These are phyloP conservation scores for Schizothorax lantsangensis DNA, from an alignment of 2,797 vertebrate species.

Conservation along the genomic window DNA sequence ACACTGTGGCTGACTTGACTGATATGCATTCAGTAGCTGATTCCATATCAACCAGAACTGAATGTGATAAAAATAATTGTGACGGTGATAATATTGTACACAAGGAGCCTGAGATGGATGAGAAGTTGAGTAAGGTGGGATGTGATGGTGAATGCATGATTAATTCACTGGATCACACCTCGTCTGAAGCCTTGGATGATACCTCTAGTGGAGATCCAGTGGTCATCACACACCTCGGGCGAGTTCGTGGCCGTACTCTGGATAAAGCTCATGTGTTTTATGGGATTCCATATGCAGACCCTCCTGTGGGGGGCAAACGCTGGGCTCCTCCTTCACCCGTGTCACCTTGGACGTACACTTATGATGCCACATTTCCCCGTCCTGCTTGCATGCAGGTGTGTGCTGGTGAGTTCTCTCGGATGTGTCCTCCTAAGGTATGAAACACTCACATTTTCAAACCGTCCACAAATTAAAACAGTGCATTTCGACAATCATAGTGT, in stretches of 20 bases:
- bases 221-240: conserved; percentile 48
- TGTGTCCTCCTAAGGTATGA: conserved; percentile 73
- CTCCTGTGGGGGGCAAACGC: conserved; percentile 75
- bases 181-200: background rate
- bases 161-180: background rate
- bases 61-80: conserved; percentile 39
- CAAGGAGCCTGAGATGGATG: background rate
- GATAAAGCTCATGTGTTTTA: conserved; percentile 78
- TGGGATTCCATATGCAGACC: conserved; percentile 78
- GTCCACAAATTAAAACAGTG: background rate
- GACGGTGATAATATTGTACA: background rate
- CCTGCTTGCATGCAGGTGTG: conserved; percentile 78
- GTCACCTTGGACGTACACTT: conserved; percentile 71
- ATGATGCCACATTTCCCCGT: conserved; percentile 76
- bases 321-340: conserved; percentile 76
- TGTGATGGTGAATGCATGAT: conserved; percentile 1
- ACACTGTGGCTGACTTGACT: background rate
- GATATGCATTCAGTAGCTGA: background rate
- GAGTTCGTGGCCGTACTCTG: conserved; percentile 68
- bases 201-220: conserved; percentile 26
- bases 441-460: conserved; percentile 6
- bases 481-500: background rate
- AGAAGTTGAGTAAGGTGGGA: background rate
- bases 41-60: background rate
- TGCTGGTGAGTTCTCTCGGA: conserved; percentile 62